These are phyloP conservation scores for Mythimna impura DNA, from an alignment of 2,888 invertebrate genomes.

Conservation along the genomic window DNA sequence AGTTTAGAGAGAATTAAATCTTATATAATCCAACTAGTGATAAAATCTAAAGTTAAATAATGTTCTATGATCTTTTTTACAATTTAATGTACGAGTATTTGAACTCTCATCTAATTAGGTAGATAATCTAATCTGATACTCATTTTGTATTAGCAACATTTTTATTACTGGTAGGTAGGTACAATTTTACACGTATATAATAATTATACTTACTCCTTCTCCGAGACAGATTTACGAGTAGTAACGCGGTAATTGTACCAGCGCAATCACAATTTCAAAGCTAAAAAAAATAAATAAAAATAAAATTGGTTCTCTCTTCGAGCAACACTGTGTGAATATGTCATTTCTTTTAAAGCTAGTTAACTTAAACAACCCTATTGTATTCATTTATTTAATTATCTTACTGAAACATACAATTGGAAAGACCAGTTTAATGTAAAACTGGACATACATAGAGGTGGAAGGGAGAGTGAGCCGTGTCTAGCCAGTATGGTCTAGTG, in stretches of 20 bases:
- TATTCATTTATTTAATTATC: background rate
- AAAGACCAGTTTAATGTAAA: background rate
- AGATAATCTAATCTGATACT: background rate
- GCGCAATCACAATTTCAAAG: no score
- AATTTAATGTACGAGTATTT: background rate
- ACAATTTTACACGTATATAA: background rate
- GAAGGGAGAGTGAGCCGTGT: no score
- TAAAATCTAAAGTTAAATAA: conserved; percentile 24
- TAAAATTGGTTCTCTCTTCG: no score
- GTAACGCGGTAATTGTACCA: no score
- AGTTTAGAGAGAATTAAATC: conserved; percentile 89
- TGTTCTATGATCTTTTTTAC: conserved; percentile 3
- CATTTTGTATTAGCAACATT: conserved; percentile 16
- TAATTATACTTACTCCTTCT: no score
- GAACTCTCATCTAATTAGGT: conserved; percentile 48
- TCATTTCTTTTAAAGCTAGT: no score
- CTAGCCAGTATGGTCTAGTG: no score
- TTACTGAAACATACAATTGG: background rate
- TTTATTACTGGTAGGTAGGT: conserved; percentile 31
- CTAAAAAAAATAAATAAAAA: no score
- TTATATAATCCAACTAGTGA: conserved; percentile 9
- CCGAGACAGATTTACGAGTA: no score
- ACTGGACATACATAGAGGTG: no score
- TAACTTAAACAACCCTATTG: no score
- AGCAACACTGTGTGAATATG: no score